Evolutionary conservation across 2,113 vertebrate species (phyloP).

Genomic region (Diadophis punctatus): DNA sequence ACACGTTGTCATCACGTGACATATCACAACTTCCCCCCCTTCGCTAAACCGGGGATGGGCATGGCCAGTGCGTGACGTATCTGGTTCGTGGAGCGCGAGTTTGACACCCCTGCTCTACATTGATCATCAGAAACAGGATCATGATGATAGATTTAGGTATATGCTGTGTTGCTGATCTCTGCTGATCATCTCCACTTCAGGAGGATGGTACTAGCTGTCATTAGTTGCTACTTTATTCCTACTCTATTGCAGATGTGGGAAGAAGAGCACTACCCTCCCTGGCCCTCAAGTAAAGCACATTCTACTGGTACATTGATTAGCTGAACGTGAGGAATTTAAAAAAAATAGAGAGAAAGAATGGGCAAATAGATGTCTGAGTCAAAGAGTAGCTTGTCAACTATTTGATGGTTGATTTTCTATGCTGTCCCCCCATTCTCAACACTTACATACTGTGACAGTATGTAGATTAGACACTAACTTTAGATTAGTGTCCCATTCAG

Average conservation of each 20-base stretch:
- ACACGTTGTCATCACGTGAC: too few relatives aligned
- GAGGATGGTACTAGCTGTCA: not conserved
- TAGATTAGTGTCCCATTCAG: conserved; percentile 31
- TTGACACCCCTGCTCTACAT: not conserved
- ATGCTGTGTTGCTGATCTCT: not conserved
- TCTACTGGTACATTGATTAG: not conserved
- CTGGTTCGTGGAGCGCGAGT: too few relatives aligned
- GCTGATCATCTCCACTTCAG: not conserved
- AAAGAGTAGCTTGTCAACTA: conserved; percentile 5
- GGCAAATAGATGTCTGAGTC: conserved; percentile 4
- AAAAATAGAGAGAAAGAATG: not conserved
- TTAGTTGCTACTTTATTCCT: not conserved
- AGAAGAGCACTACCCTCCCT: not conserved
- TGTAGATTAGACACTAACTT: not conserved
- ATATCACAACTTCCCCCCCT: too few relatives aligned
- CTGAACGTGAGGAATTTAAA: not conserved
- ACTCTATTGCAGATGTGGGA: not conserved
- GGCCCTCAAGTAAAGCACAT: not conserved
- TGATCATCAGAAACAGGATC: not conserved
- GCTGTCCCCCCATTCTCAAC: not conserved
- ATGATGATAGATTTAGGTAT: not conserved
- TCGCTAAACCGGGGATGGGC: too few relatives aligned
- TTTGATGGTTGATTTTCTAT: conserved; percentile 43
- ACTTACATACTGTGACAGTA: not conserved
- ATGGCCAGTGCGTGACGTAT: too few relatives aligned